These are phyloP conservation scores for Mastigias papua DNA, from an alignment of 30 jellyfish, hydroid and myxozoan species.

Conservation along the genomic window DNA sequence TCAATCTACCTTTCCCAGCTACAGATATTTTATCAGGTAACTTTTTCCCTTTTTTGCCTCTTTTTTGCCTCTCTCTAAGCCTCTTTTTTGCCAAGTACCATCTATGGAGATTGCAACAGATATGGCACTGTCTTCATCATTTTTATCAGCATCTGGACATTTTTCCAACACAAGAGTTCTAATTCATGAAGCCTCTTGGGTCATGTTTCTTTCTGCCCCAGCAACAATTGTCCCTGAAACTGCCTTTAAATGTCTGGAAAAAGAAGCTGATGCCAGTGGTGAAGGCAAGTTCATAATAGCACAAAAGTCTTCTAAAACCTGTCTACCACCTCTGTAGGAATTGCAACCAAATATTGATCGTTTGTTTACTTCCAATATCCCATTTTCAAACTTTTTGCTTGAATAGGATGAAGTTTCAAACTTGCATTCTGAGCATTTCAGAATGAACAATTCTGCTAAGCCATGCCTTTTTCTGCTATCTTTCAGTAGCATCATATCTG, in stretches of 20 bases:
- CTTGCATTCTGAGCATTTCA: background rate
- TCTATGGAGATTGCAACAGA: slow-evolving; percentile 2
- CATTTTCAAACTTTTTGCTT: background rate
- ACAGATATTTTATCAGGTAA: slow-evolving; percentile 26
- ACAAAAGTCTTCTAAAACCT: slow-evolving; percentile 1
- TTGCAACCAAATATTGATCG: background rate
- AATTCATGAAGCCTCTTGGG: background rate
- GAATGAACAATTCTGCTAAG: slow-evolving; percentile 1
- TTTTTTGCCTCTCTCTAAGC: background rate
- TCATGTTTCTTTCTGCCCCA: background rate
- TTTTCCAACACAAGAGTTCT: slow-evolving; percentile 6
- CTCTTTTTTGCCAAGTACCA: slow-evolving; percentile 4
- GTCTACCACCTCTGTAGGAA: background rate
- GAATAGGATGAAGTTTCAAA: background rate
- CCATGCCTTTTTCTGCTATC: slow-evolving; percentile 1
- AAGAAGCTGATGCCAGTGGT: slow-evolving; percentile 15
- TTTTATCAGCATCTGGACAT: background rate
- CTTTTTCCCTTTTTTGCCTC: slow-evolving; percentile 23
- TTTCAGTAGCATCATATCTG: background rate
- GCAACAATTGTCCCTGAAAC: background rate
- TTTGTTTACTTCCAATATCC: slow-evolving; percentile 8
- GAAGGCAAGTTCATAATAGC: slow-evolving; percentile 8
- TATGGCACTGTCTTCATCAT: slow-evolving; percentile 5
- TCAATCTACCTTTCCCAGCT: slow-evolving; percentile 44
- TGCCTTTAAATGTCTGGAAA: background rate